These are phyloP conservation scores for Willisornis vidua DNA, from an alignment of 2,113 vertebrate species.

Conservation along the genomic window DNA sequence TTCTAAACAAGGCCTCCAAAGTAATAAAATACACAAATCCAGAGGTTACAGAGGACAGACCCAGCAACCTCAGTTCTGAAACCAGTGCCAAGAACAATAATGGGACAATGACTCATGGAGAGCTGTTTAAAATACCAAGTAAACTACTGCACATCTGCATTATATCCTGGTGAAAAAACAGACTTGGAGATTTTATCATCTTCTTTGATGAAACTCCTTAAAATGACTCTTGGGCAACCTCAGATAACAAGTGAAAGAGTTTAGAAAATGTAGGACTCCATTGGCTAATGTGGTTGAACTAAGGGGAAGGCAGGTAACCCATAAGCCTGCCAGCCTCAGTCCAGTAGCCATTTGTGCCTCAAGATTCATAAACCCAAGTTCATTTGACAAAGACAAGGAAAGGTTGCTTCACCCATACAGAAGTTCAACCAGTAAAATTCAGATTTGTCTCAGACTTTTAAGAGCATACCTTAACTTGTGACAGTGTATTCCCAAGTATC, in stretches of 20 bases:
- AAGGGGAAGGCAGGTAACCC: neutral
- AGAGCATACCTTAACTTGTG: neutral
- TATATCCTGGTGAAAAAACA: neutral
- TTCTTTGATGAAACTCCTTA: neutral
- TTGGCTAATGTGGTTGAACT: neutral
- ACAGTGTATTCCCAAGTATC: neutral
- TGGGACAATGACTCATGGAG: constrained; percentile 14
- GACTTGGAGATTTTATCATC: neutral
- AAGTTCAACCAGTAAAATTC: neutral
- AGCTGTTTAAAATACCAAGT: neutral
- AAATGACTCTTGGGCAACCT: neutral
- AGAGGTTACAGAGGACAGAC: neutral
- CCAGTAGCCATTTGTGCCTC: neutral
- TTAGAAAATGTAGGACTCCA: neutral
- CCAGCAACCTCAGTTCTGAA: neutral
- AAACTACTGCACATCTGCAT: constrained; percentile 35
- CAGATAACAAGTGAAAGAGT: neutral
- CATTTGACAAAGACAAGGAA: neutral
- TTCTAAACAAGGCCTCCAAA: neutral
- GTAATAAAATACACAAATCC: constrained; percentile 14
- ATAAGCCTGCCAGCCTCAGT: neutral
- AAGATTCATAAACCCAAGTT: neutral
- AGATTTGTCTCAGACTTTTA: neutral
- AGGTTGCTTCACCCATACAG: neutral
- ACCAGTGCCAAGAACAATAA: constrained; percentile 9